phyloP scores from a whole-genome alignment of 2,113 vertebrate genomes.

The Coptodon bakossiorum region DNA sequence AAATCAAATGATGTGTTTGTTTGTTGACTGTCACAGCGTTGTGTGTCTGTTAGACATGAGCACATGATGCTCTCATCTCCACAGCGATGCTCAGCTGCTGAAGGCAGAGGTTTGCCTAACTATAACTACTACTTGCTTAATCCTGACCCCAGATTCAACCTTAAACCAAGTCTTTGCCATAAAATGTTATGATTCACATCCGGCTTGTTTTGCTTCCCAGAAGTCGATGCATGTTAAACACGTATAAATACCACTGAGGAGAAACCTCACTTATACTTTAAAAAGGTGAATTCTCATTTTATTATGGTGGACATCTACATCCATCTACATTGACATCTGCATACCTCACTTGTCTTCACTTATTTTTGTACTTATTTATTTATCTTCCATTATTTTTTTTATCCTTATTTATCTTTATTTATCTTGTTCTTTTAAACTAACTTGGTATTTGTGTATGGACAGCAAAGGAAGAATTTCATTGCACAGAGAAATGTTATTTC shows the following conservation, averaged over 20 bases:
- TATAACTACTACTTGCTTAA: not conserved
- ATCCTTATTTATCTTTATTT: not conserved
- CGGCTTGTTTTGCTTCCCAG: not conserved
- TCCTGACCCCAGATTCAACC: not conserved
- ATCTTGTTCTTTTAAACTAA: not conserved
- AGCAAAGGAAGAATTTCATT: not conserved
- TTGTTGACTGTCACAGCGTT: not conserved
- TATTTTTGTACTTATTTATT: not conserved
- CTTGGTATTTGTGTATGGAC: not conserved
- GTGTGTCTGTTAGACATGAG: not conserved
- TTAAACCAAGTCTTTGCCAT: not conserved
- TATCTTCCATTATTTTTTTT: not conserved
- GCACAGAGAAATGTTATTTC: rapidly evolving
- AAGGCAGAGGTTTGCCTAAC: not conserved
- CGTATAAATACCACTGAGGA: not conserved
- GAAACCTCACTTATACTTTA: not conserved
- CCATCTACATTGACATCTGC: not conserved
- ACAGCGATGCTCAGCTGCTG: not conserved
- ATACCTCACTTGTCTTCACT: not conserved
- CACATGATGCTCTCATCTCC: conserved; percentile 16
- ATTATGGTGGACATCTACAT: not conserved
- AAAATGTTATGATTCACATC: not conserved
- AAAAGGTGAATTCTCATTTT: not conserved
- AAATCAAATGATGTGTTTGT: not conserved
- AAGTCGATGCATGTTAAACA: not conserved